phyloP scores from a whole-genome alignment of 2,888 invertebrate genomes.

The Morpho achilles region DNA sequence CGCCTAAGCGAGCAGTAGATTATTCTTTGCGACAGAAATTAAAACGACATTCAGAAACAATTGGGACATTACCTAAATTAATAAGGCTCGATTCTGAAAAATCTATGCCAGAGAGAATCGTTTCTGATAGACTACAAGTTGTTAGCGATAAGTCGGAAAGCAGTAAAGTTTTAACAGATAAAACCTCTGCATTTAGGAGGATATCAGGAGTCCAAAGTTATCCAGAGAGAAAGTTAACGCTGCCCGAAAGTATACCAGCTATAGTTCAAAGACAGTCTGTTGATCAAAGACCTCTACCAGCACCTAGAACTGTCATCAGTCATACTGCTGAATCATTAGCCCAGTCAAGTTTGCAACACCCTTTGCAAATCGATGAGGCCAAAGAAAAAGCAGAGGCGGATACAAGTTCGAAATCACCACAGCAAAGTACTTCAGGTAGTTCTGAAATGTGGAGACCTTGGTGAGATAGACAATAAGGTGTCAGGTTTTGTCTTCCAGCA shows the following conservation, averaged over 20 bases:
- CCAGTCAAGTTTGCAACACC: conserved; percentile 38
- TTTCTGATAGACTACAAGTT: conserved; percentile 18
- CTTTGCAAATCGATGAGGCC: conserved; percentile 13
- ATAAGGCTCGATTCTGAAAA: conserved; percentile 45
- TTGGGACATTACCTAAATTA: conserved; percentile 55
- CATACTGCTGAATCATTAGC: conserved; percentile 66
- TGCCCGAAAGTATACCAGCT: conserved; percentile 59
- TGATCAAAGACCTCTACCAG: conserved; percentile 26
- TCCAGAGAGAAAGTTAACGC: conserved; percentile 42
- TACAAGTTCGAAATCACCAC: conserved; percentile 53
- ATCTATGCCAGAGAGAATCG: conserved; percentile 28
- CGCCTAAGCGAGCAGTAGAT: conserved; percentile 70
- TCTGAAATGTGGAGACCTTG: conserved; percentile 72
- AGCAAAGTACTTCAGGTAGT: conserved; percentile 53
- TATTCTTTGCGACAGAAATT: conserved; percentile 65
- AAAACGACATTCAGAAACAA: conserved; percentile 54
- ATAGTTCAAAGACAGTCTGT: conserved; percentile 37
- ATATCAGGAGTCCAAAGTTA: conserved; percentile 40
- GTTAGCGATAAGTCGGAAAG: conserved; percentile 26
- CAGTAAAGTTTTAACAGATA: conserved; percentile 28
- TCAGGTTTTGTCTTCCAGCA: conserved; percentile 20
- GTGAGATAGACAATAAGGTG: conserved; percentile 25
- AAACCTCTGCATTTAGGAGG: conserved; percentile 47
- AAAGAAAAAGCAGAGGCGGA: conserved; percentile 44
- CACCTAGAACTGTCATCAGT: conserved; percentile 60